A percentile compares a stretch with the other conserved stretches of the same genome.
Conservation (phyloP, 2,888 invertebrate genomes). For the Diarsia dahlii region DNA sequence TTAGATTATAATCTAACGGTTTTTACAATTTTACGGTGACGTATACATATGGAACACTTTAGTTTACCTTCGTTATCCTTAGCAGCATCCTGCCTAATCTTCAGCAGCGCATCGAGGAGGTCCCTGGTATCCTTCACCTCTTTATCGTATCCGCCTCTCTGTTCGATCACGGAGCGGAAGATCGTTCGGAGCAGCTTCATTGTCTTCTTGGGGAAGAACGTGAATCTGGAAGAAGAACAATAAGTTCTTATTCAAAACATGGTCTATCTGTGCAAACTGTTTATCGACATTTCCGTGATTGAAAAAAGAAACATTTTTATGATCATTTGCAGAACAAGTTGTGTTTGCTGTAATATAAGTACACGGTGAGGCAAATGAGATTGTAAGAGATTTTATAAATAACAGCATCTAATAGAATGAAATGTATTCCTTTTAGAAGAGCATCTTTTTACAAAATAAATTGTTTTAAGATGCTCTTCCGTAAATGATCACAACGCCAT, state of each 20-base stretch:
- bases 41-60: not conserved
- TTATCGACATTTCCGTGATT: not conserved
- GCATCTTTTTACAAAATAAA: too few species aligned
- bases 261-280: not conserved
- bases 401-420: too few species aligned
- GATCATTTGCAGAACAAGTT: too few species aligned
- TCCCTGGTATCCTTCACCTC: conserved; percentile 65
- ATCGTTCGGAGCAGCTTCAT: conserved; percentile 68
- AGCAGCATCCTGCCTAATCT: conserved; percentile 71
- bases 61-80: conserved; percentile 68
- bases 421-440: too few species aligned
- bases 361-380: not conserved
- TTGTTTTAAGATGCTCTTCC: not conserved
- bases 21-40: too few species aligned
- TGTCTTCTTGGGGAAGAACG: conserved; percentile 72
- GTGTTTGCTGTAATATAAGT: not conserved
- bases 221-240: conserved; percentile 65
- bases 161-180: conserved; percentile 64
- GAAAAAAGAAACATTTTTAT: too few species aligned
- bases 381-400: not conserved
- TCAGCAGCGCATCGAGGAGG: conserved; percentile 74
- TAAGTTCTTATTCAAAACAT: not conserved
- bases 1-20: too few species aligned
- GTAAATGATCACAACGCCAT: not conserved
- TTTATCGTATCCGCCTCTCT: conserved; percentile 67